phyloP scores from a whole-genome alignment of 2,113 vertebrate species.

The Mirza zaza region DNA sequence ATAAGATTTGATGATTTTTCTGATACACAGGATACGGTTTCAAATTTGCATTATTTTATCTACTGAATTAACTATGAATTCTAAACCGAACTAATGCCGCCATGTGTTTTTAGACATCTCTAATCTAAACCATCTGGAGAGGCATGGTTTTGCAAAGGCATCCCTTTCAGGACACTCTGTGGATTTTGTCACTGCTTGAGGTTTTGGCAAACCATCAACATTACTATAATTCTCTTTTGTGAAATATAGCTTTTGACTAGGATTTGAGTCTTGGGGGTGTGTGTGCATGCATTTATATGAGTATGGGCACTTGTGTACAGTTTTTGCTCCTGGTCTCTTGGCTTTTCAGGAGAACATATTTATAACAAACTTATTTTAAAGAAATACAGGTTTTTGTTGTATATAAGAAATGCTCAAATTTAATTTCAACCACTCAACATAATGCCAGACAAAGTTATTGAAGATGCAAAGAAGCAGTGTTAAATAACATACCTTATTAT shows the following conservation, averaged over 20 bases:
- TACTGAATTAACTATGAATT: slow-evolving; percentile 80
- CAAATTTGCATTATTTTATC: slow-evolving; percentile 83
- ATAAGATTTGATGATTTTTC: slow-evolving; percentile 74
- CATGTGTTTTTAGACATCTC: slow-evolving; percentile 91
- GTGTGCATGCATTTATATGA: slow-evolving; percentile 22
- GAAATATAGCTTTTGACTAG: slow-evolving; percentile 85
- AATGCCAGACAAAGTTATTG: background rate
- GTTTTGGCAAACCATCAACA: slow-evolving; percentile 90
- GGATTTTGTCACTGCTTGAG: slow-evolving; percentile 95
- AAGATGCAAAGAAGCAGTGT: background rate
- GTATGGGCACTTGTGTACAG: slow-evolving; percentile 43
- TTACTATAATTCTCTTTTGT: slow-evolving; percentile 91
- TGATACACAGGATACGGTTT: slow-evolving; percentile 67
- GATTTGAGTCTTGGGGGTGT: slow-evolving; percentile 54
- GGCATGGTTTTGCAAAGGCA: slow-evolving; percentile 88
- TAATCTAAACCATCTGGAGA: slow-evolving; percentile 95
- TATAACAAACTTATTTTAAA: slow-evolving; percentile 38
- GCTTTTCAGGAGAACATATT: slow-evolving; percentile 38
- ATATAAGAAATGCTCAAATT: background rate
- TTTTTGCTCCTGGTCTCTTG: slow-evolving; percentile 38
- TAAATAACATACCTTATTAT: background rate
- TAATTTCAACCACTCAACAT: slow-evolving; percentile 10
- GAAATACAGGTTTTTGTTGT: slow-evolving; percentile 13
- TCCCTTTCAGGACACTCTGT: slow-evolving; percentile 92
- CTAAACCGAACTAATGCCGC: slow-evolving; percentile 83